Base-by-base conservation (phyloP, 2,113 vertebrate genomes). In the Seriola quinqueradiata region DNA sequence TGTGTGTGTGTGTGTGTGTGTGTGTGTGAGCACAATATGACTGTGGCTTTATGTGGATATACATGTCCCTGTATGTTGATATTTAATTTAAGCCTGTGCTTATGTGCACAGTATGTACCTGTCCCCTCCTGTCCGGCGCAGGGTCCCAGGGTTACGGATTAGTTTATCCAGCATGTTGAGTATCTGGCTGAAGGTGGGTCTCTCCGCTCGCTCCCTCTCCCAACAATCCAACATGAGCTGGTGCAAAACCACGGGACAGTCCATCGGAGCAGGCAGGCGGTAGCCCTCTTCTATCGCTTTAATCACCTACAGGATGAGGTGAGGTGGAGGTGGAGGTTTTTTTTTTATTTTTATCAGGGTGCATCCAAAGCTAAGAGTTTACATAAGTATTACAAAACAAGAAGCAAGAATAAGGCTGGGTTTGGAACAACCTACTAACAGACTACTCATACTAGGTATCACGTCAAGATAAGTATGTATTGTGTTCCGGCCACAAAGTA, bases 101-200 rank as follows among this genome's bases (percentile, higher is more conserved):
- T 42, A 36, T 3, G 23, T 42, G 59, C 16, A 4, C 5, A 32
- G 5, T 83, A 16, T n/a, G 14, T 77, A 99, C 98, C 98, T 97
- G 91, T 97, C 98, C 0, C 95, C 96, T 84, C 97, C 98, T 0
- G 96, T 99, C 92, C 97, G 96, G 92, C 98, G 98, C 87, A 99
- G 94, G 82, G 97, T 98, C 88, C 97, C 97, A 36, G 98, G 98
- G 88, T 99, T 99, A 65, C 98, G 97, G 92, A 99, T 99, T 76
- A 99, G 97, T 93, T 99, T 99, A 88, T 99, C 98, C 95, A 99
- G 92, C 97, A 99, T 98, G 96, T 98, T 99, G 93, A 99, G 97
- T 11, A 99, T 99, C 95, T 99, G 98, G 77, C 96, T 97, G 86
- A 99, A 99, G 77, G 98, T 99, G 70, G 98, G 98, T 80, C 98